A percentile compares a stretch with the other conserved stretches of the same genome.
phyloP scores from a whole-genome alignment of 2,888 invertebrate genomes.

The Griposia aprilina region DNA sequence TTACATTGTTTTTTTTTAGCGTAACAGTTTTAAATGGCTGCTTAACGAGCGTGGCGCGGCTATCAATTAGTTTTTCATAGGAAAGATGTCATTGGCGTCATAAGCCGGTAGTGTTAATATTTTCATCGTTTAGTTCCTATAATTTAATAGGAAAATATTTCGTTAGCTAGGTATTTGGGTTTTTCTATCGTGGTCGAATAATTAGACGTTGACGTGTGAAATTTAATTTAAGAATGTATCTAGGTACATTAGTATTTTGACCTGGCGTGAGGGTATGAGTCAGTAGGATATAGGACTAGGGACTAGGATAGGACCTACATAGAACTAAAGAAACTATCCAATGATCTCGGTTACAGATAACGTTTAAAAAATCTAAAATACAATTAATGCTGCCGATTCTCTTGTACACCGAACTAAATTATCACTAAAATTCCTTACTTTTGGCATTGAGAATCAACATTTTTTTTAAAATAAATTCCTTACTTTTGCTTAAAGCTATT shows the following conservation, averaged over 20 bases:
- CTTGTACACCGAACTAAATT: too few relatives aligned
- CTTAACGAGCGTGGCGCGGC: conserved; percentile 72
- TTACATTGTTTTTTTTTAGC: conserved; percentile 63
- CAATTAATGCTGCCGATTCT: too few relatives aligned
- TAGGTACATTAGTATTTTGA: neutral
- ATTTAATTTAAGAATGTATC: conserved; percentile 5
- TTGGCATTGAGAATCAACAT: too few relatives aligned
- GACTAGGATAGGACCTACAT: too few relatives aligned
- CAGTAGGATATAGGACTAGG: too few relatives aligned
- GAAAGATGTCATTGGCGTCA: conserved; percentile 47
- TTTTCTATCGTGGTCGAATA: conserved; percentile 26
- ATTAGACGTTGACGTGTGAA: conserved; percentile 26
- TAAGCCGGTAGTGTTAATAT: conserved; percentile 51
- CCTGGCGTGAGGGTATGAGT: too few relatives aligned
- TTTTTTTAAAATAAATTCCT: too few relatives aligned
- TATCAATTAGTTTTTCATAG: conserved; percentile 72
- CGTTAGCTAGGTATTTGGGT: neutral
- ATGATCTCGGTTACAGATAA: neutral
- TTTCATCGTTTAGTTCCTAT: conserved; percentile 43
- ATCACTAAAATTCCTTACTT: too few relatives aligned
- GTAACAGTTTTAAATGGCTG: conserved; percentile 69
- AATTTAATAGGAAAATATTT: conserved; percentile 31
- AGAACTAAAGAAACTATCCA: neutral
- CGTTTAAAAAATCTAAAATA: neutral
- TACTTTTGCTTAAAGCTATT: too few relatives aligned